A percentile compares a stretch with the other conserved stretches of the same genome.
These are phyloP conservation scores for Suncus etruscus DNA, from an alignment of 2,113 vertebrate species.

Conservation along the genomic window DNA sequence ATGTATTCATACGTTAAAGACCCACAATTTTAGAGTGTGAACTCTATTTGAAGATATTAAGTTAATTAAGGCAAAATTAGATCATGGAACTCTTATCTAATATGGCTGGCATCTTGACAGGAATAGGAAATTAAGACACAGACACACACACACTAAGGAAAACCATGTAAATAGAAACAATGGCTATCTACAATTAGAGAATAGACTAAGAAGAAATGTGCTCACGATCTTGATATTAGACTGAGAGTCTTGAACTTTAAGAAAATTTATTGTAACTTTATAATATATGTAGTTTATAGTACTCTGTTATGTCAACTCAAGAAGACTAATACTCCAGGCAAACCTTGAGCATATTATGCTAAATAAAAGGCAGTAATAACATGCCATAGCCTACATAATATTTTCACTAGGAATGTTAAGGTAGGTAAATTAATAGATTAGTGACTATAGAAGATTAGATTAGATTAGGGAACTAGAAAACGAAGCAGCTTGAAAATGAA, in stretches of 20 bases:
- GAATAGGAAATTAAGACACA: too few species aligned
- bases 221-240: neutral
- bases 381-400: too few species aligned
- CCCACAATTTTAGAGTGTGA: too few species aligned
- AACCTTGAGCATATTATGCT: too few species aligned
- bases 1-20: too few species aligned
- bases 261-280: neutral
- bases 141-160: neutral
- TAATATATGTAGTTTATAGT: neutral
- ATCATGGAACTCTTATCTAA: neutral
- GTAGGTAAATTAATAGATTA: neutral
- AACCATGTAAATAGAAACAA: too few species aligned
- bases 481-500: too few species aligned
- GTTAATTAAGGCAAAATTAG: neutral
- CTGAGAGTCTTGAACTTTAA: neutral
- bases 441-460: neutral
- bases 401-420: neutral
- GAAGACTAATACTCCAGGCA: neutral
- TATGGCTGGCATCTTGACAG: too few species aligned
- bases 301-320: neutral
- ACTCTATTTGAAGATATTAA: neutral
- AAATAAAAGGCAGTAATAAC: too few species aligned
- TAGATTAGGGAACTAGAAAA: too few species aligned
- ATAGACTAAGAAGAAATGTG: neutral
- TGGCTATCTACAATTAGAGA: neutral